These are phyloP conservation scores for Cenopis cana DNA, from an alignment of 2,888 invertebrate species.

Conservation along the genomic window DNA sequence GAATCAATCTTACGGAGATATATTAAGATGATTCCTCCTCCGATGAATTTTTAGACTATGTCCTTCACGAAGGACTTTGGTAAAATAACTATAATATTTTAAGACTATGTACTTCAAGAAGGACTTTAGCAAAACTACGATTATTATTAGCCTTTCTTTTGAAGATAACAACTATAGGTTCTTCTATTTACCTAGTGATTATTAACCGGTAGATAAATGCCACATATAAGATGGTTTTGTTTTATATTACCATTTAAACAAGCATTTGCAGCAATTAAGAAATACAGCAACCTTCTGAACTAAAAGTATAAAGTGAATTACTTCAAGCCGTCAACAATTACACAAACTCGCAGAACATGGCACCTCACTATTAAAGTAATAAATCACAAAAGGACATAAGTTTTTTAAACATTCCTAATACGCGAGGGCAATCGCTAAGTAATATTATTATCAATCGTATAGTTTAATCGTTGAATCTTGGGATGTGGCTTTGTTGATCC, in stretches of 20 bases:
- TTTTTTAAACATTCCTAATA: slow-evolving; percentile 50
- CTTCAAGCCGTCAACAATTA: slow-evolving; percentile 68
- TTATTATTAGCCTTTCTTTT: too few species aligned
- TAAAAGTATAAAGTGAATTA: slow-evolving; percentile 63
- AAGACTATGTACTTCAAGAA: neutral
- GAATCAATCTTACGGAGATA: too few species aligned
- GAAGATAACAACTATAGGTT: neutral
- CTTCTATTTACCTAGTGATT: neutral
- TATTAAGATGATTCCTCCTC: neutral
- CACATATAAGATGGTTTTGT: neutral
- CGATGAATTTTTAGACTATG: neutral
- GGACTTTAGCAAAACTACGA: neutral
- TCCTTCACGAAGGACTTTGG: neutral
- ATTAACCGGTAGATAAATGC: neutral
- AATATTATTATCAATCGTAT: slow-evolving; percentile 9
- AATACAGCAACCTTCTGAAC: slow-evolving; percentile 56
- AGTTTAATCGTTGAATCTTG: neutral
- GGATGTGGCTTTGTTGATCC: neutral
- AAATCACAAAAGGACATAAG: slow-evolving; percentile 70
- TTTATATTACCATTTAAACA: neutral
- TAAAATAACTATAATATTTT: neutral
- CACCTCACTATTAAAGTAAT: slow-evolving; percentile 74
- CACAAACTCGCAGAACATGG: slow-evolving; percentile 75
- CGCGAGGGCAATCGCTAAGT: slow-evolving; percentile 31
- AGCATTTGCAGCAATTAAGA: slow-evolving; percentile 55